A percentile compares a stretch with the other conserved stretches of the same genome.
Conservation (phyloP, 1,140 invertebrate genomes). For the Agrilus planipennis region DNA sequence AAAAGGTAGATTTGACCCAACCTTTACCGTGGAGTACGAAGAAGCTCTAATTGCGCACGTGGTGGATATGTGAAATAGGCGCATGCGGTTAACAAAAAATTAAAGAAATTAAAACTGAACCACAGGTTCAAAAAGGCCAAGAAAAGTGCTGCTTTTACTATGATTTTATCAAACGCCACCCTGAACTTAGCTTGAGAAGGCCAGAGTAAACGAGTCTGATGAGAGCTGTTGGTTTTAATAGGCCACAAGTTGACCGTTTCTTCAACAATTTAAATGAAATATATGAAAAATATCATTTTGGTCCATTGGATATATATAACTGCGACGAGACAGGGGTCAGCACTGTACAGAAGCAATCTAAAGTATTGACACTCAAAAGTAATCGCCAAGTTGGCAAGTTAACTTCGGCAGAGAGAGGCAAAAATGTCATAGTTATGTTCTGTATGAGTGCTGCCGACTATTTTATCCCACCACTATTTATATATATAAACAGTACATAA, state of each 20-base stretch:
- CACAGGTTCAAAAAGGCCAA: too few species aligned
- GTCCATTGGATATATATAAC: not conserved
- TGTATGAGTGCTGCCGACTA: slow-evolving; percentile 31
- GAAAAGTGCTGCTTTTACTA: too few species aligned
- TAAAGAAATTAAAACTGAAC: too few species aligned
- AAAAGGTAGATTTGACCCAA: too few species aligned
- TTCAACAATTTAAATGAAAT: not conserved
- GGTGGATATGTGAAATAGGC: too few species aligned
- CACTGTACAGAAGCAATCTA: not conserved
- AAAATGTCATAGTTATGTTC: slow-evolving; percentile 31
- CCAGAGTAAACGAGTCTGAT: slow-evolving; percentile 24
- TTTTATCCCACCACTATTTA: slow-evolving; percentile 31
- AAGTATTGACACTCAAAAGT: not conserved
- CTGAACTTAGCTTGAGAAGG: slow-evolving; percentile 17
- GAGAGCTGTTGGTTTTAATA: slow-evolving; percentile 24
- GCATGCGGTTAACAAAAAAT: too few species aligned
- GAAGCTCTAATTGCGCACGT: too few species aligned
- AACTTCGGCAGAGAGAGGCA: slow-evolving; percentile 18
- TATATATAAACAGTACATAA: too few species aligned
- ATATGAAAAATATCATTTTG: not conserved
- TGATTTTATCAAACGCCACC: slow-evolving; percentile 21
- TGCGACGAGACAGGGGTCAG: not conserved
- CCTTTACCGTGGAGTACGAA: too few species aligned
- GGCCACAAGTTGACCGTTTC: not conserved
- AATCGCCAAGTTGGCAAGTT: not conserved